Evolutionary conservation across 2,888 invertebrate genomes (phyloP).

Genomic region (Cybosia mesomella): DNA sequence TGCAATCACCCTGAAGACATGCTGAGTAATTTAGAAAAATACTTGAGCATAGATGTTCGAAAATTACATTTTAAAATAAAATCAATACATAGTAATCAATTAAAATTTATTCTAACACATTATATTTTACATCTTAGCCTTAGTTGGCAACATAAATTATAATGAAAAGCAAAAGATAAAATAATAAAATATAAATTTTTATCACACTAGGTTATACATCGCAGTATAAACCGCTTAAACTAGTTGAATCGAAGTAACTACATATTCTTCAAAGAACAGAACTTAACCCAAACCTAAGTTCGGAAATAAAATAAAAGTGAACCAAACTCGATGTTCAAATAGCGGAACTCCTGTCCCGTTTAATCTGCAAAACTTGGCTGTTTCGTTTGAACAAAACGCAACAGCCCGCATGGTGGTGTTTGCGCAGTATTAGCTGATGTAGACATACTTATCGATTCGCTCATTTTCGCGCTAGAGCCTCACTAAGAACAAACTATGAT

Average conservation of each 20-base stretch:
- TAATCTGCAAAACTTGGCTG: constrained; percentile 21
- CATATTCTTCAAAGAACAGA: not conserved
- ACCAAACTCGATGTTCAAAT: constrained; percentile 8
- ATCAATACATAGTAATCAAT: too few relatives aligned
- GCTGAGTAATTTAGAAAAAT: too few relatives aligned
- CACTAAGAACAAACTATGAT: constrained; percentile 36
- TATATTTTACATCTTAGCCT: too few relatives aligned
- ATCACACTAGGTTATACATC: not conserved
- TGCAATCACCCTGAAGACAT: too few relatives aligned
- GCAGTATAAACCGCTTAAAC: not conserved
- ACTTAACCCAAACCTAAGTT: constrained; percentile 6
- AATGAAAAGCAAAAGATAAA: too few relatives aligned
- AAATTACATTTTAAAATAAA: too few relatives aligned
- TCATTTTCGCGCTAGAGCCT: constrained; percentile 54
- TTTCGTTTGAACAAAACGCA: constrained; percentile 33
- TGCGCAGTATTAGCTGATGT: constrained; percentile 60
- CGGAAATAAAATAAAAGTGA: constrained; percentile 13
- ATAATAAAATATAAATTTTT: too few relatives aligned
- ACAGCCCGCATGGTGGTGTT: constrained; percentile 58
- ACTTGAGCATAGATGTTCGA: too few relatives aligned
- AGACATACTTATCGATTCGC: constrained; percentile 59
- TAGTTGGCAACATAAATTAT: too few relatives aligned
- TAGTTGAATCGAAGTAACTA: not conserved
- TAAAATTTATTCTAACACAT: too few relatives aligned
- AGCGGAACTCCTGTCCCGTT: constrained; percentile 8